phyloP scores from a whole-genome alignment of 2,113 vertebrate species.

The Phalacrocorax carbo region DNA sequence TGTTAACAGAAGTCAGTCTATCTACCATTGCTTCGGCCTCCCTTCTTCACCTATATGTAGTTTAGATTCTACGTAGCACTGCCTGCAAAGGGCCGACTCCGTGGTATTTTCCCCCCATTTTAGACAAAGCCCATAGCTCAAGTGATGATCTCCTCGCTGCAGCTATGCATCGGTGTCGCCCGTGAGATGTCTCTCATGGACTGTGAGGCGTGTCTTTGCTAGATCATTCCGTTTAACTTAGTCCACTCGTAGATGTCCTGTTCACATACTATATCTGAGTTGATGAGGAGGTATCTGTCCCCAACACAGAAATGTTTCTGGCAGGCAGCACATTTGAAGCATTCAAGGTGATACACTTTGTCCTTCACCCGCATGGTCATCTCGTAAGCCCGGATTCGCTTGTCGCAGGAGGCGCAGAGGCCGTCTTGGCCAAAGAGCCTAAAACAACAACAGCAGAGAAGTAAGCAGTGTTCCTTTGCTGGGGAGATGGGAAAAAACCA shows the following conservation, averaged over 20 bases:
- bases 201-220: constrained; percentile 1
- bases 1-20: neutral
- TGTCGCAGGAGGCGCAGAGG: constrained; percentile 95
- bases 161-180: neutral
- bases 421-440: constrained; percentile 98
- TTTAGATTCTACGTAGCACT: constrained; percentile 29
- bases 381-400: constrained; percentile 96
- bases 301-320: constrained; percentile 99
- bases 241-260: constrained; percentile 99
- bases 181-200: neutral
- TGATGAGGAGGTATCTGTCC: constrained; percentile 97
- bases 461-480: neutral
- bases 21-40: constrained; percentile 17
- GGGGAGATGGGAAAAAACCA: neutral
- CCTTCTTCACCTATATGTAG: neutral
- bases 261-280: constrained; percentile 98
- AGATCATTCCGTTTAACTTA: constrained; percentile 92
- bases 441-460: neutral
- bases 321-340: constrained; percentile 97
- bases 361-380: constrained; percentile 99
- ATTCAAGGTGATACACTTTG: constrained; percentile 98
- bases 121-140: constrained; percentile 43
- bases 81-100: neutral
- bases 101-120: neutral
- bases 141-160: neutral